Evolutionary conservation across 2,113 vertebrate species (phyloP).

Genomic region (Numenius arquata): DNA sequence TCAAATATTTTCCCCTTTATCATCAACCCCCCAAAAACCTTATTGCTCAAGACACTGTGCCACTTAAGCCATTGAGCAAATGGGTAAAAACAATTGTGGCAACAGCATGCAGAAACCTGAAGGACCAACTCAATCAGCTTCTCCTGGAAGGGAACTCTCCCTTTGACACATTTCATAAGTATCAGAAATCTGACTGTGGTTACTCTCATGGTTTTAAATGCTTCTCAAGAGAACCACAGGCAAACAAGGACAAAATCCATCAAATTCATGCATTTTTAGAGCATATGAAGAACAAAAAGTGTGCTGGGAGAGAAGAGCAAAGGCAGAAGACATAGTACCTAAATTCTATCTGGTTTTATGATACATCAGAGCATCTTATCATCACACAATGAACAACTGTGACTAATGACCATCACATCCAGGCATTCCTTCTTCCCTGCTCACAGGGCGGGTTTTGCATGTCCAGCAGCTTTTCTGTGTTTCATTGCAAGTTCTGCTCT

Average conservation of each 20-base stretch:
- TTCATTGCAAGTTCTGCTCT: neutral
- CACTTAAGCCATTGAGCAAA: neutral
- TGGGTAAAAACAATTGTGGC: rapidly evolving
- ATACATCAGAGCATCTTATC: neutral
- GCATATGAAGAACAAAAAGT: neutral
- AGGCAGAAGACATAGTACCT: neutral
- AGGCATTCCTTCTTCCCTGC: neutral
- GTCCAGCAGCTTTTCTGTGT: neutral
- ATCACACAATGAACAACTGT: neutral
- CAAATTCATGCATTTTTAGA: neutral
- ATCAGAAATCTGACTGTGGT: neutral
- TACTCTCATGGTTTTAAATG: neutral
- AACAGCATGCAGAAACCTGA: neutral
- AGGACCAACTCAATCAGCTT: neutral
- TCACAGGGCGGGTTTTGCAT: neutral
- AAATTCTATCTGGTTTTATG: neutral
- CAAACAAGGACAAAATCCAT: neutral
- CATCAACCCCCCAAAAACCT: neutral
- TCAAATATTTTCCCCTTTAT: neutral
- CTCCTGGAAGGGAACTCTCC: rapidly evolving
- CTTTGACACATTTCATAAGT: neutral
- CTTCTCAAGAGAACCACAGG: neutral
- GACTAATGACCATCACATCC: neutral
- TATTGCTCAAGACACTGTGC: neutral
- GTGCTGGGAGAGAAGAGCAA: neutral